Evolutionary conservation across 2,888 invertebrate genomes (phyloP), one percentile per base, ranked within the genome.

Genomic region (Augiades crinisus): DNA sequence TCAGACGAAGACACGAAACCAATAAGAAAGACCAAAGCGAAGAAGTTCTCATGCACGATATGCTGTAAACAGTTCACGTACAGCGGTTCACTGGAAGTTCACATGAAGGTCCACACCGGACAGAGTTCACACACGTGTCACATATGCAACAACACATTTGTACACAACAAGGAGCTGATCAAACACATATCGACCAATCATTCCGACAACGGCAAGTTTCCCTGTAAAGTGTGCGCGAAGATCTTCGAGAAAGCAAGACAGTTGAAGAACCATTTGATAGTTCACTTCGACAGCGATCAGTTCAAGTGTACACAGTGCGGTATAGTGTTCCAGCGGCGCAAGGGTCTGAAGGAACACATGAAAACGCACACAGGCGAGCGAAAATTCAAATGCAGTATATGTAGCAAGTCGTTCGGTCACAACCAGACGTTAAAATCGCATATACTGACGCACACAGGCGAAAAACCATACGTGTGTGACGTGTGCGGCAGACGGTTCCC

Each of bases 391-490:
- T 87, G 86, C 34, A 62, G 67, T 0, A 59, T 81, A 0, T 87
- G 87, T 40, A 67, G 68, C 1, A 82, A 82, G 31, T 68, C 78
- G 0, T 83, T 84, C 19, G 75, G 78, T 0, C 87, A 88, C 22
- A 86, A 80, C 47, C 86, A 87, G 45, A 86, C 88, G 0, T 59
- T 88, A 6, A 88, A 86, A 56, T 80, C 84, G 0, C 87, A 88
- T 59, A 81, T 83, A 57, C 62, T 75, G 5, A 88, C 83, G 0
- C 87, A 88, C 14, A 86, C 88, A 0, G 86, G 86, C 0, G 87
- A 88, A 53, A 70, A 70, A 1, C 87, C 87, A 0, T 81, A 81
- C 3, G 75, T 88, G 0, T 88, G 88, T 37, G 85, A 87, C 40
- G 72, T 87, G 0, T 88, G 88, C 27, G 88, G 88, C 0, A 56